Conservation (phyloP, 2,113 vertebrate genomes). For the Pelmatolapia mariae region DNA sequence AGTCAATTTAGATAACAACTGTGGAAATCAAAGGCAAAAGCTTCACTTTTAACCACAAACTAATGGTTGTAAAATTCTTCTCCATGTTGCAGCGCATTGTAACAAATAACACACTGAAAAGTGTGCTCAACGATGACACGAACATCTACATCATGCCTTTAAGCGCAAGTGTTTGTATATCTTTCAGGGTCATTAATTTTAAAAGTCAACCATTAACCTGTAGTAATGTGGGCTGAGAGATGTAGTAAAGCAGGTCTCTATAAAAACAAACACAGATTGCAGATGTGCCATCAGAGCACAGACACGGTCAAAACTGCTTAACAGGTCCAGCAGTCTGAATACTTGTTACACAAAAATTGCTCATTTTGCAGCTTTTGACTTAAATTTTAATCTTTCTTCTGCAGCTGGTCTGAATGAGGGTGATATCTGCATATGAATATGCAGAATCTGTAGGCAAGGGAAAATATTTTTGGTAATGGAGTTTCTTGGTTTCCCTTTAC, state of each 20-base stretch:
- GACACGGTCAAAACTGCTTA: neutral
- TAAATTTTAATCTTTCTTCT: neutral
- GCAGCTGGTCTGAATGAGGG: neutral
- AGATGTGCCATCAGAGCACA: neutral
- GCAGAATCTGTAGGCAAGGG: neutral
- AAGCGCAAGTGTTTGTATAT: conserved; percentile 54
- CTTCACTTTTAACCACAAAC: neutral
- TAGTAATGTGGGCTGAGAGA: conserved; percentile 25
- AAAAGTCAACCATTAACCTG: conserved; percentile 66
- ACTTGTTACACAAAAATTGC: neutral
- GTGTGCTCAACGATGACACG: conserved; percentile 8
- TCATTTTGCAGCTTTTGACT: neutral
- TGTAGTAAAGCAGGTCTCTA: conserved; percentile 29
- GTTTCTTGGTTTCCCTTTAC: neutral
- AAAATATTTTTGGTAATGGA: neutral
- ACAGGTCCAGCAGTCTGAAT: neutral
- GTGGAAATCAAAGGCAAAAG: neutral
- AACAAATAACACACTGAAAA: neutral
- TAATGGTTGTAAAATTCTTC: neutral
- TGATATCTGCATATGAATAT: neutral
- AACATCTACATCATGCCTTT: conserved; percentile 40
- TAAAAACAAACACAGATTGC: conserved; percentile 49
- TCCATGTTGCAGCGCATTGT: neutral
- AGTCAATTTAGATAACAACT: neutral
- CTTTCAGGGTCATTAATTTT: conserved; percentile 67